Evolutionary conservation across 1,140 invertebrate genomes (phyloP).

Genomic region (Tyrophagus putrescentiae): DNA sequence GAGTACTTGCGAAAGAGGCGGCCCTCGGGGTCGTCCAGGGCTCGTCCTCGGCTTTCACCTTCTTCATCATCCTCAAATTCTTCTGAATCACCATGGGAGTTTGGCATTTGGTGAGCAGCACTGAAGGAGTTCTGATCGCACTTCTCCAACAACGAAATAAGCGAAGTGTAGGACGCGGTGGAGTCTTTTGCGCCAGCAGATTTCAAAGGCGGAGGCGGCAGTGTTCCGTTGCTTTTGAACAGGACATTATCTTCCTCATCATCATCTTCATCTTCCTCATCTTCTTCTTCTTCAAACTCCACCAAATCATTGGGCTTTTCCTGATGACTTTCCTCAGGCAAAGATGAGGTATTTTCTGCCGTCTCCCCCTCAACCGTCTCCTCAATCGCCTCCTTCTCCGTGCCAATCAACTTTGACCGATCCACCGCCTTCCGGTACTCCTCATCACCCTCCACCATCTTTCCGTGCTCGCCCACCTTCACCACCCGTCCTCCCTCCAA

Average conservation of each 20-base stretch:
- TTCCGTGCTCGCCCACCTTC: slow-evolving; percentile 35
- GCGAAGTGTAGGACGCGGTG: neutral
- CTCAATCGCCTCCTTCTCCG: neutral
- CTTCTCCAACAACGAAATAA: neutral
- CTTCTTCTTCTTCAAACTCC: neutral
- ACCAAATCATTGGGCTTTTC: neutral
- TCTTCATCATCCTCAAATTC: neutral
- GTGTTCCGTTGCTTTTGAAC: too few relatives aligned
- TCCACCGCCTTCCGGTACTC: slow-evolving; percentile 39
- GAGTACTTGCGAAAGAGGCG: neutral
- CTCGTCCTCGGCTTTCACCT: neutral
- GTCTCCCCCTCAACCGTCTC: neutral
- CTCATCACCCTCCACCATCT: slow-evolving; percentile 31
- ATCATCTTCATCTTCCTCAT: neutral
- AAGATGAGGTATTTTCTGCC: neutral
- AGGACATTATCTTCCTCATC: neutral
- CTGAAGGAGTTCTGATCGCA: neutral
- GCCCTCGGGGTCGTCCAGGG: neutral
- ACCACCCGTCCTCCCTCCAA: slow-evolving; percentile 38
- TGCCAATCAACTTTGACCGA: slow-evolving; percentile 30
- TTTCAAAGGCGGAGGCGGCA: too few relatives aligned
- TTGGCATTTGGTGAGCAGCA: too few relatives aligned
- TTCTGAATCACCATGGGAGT: too few relatives aligned
- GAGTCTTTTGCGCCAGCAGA: neutral
- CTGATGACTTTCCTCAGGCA: neutral